Evolutionary conservation across 2,797 vertebrate species (phyloP).

Genomic region (Mus caroli): DNA sequence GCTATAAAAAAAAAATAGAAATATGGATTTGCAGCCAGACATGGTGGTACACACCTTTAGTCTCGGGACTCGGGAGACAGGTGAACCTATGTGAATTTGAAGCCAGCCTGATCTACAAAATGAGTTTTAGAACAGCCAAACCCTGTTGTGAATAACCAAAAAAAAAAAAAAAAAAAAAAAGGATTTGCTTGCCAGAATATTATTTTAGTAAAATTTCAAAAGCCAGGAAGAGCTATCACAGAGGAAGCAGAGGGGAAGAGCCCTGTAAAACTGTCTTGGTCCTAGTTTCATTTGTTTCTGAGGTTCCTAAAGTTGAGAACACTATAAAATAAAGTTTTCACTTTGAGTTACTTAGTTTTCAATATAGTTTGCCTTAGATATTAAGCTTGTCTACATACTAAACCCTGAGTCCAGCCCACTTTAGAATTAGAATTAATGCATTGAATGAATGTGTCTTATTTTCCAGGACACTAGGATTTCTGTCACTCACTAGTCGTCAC

Average conservation of each 20-base stretch:
- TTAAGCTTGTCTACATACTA: background rate
- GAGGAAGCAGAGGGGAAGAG: background rate
- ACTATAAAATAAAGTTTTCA: background rate
- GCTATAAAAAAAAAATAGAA: conserved; percentile 14
- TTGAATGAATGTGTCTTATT: background rate
- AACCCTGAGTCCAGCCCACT: background rate
- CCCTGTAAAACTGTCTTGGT: background rate
- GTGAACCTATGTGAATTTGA: background rate
- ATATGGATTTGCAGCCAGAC: background rate
- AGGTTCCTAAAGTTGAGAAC: background rate
- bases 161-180: no score
- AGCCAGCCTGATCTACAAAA: background rate
- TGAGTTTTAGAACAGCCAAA: background rate
- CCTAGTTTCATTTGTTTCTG: conserved; percentile 47
- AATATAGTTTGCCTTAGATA: conserved; percentile 13
- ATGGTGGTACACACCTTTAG: background rate
- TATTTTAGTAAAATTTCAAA: conserved; percentile 23
- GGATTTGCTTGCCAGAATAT: background rate
- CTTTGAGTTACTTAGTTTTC: conserved; percentile 24
- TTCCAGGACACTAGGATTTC: conserved; percentile 45
- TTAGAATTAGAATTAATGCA: conserved; percentile 6
- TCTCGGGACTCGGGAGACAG: background rate
- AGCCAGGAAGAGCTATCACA: background rate
- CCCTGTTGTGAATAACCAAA: background rate
- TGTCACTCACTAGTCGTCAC: conserved; percentile 5